These are phyloP conservation scores for Amiota communis DNA, from an alignment of 2,888 invertebrate species.

Conservation along the genomic window DNA sequence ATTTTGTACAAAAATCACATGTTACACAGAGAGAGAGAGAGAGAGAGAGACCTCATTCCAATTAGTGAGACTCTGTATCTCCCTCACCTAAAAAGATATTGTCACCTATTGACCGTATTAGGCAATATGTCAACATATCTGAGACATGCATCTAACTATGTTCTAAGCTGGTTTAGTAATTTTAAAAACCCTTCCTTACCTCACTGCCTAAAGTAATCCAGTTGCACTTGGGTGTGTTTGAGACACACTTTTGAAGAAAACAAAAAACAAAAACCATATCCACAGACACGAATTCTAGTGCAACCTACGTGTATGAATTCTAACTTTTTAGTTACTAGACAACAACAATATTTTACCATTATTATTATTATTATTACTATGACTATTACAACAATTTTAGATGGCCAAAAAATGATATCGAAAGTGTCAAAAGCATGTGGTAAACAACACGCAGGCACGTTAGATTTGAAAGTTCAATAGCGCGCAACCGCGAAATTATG, in stretches of 20 bases:
- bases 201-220: not conserved
- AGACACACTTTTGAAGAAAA: not conserved
- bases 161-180: constrained; percentile 5
- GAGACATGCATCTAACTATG: constrained; percentile 18
- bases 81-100: not conserved
- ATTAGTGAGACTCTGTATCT: not conserved
- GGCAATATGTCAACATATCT: constrained; percentile 21
- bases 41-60: not conserved
- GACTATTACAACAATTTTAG: constrained; percentile 17
- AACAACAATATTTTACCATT: not conserved
- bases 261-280: not conserved
- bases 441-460: constrained; percentile 52
- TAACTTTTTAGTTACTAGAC: not conserved
- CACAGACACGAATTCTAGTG: constrained; percentile 21
- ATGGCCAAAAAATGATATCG: constrained; percentile 39
- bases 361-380: not conserved
- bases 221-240: constrained; percentile 14
- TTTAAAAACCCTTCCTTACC: not conserved
- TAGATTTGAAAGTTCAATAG: constrained; percentile 61
- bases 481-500: constrained; percentile 25
- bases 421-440: constrained; percentile 51
- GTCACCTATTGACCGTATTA: constrained; percentile 15
- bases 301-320: constrained; percentile 4
- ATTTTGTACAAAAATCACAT: not conserved
- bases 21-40: not conserved